Base-by-base conservation (phyloP, 2,113 vertebrate genomes). In the Lagopus leucura region DNA sequence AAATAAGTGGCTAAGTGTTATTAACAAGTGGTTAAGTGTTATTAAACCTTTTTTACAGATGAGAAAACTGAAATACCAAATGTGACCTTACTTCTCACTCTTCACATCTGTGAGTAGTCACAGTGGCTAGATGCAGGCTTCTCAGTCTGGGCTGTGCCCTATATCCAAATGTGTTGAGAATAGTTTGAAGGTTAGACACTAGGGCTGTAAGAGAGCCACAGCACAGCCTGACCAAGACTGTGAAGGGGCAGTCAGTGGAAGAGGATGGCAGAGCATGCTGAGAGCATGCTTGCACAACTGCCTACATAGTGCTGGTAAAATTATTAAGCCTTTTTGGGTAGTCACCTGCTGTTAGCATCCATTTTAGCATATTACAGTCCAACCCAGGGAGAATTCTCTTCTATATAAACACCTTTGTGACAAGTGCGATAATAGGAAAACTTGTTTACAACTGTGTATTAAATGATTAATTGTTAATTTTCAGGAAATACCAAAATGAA, bases 231-330 rank as follows among this genome's bases (percentile, higher is more conserved):
- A 38, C 25, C 25, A 40, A 61, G 58, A 15, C 16, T 10, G 2
- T 50, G 54, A 30, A 8, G 48, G 42, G 25, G 19, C 17, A 47
- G 16, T n/a, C 34, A 57, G 52, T 40, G 25, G 64, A 6, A 8
- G 8, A 22, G 60, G n/a, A 63, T 1, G 27, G 36, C 45, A 61
- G 20, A 76, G 25, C 10, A 13, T 11, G 40, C 30, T 4, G 1
- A 64, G 21, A 73, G 38, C 0, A 0, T 34, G 55, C 16, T 1
- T 6, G 34, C 40, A 65, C 30, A 61, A n/a, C 14, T 69, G 36
- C 34, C 22, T 71, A 72, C 58, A 24, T 1, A 82, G 22, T 30
- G 24, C 63, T 76, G n/a, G 27, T 89, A 40, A 82, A 94, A 75
- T 80, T 47, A 52, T 61, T n/a, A 75, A 82, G 16, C 32, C 18